phyloP scores from a whole-genome alignment of 2,797 vertebrate species.

The Lates japonicus region DNA sequence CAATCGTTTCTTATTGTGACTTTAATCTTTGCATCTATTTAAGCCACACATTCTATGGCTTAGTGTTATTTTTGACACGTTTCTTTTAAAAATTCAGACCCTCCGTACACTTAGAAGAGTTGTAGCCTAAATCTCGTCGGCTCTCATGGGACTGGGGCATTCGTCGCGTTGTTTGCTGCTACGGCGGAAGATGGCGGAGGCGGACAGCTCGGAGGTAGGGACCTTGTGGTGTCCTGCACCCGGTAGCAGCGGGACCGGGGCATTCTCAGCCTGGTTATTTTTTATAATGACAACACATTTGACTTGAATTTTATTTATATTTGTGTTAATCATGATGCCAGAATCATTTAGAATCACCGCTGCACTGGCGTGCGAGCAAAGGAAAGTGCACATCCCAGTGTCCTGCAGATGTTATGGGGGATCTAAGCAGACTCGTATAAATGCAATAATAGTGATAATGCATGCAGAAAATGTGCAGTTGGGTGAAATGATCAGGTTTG shows the following conservation, averaged over 20 bases:
- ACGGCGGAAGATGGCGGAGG: constrained; percentile 98
- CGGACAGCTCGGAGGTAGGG: constrained; percentile 94
- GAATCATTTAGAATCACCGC: not conserved
- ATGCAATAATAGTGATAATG: not conserved
- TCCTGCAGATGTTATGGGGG: constrained; percentile 53
- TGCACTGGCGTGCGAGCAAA: constrained; percentile 13
- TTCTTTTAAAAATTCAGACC: constrained; percentile 14
- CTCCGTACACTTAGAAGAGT: constrained; percentile 63
- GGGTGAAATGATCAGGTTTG: not conserved
- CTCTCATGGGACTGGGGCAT: constrained; percentile 98
- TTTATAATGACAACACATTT: not conserved
- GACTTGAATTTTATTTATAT: not conserved
- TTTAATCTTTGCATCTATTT: not conserved
- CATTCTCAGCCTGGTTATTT: not conserved
- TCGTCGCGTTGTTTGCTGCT: constrained; percentile 99
- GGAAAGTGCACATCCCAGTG: constrained; percentile 25
- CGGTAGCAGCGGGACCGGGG: constrained; percentile 37
- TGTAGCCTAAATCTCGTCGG: constrained; percentile 82
- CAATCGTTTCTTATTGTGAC: constrained; percentile 3
- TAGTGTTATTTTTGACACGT: constrained; percentile 21
- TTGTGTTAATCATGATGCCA: not conserved
- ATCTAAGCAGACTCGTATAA: not conserved
- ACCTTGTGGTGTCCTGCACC: constrained; percentile 78
- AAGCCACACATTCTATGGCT: not conserved
- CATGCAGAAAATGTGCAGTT: not conserved